Conservation (phyloP, 1,140 invertebrate species). For the Nilaparvata lugens region DNA sequence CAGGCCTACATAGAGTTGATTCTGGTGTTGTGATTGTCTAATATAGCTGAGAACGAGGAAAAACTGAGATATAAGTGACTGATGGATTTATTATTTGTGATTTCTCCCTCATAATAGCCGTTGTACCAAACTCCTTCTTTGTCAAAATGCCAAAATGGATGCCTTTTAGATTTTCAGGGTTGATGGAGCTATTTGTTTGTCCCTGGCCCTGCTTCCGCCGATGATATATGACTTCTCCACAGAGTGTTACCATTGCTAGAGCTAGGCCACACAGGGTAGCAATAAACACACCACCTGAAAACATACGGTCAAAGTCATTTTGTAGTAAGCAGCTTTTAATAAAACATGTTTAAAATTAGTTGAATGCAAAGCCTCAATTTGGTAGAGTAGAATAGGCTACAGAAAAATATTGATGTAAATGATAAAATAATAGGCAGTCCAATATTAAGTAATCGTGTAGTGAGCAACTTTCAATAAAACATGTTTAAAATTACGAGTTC, state of each 20-base stretch:
- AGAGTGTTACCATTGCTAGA: constrained; percentile 70
- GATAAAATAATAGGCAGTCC: too few species aligned
- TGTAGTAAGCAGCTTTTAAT: too few species aligned
- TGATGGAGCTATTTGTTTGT: constrained; percentile 24
- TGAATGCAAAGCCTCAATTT: too few species aligned
- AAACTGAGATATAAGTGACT: background rate
- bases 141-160: constrained; percentile 28
- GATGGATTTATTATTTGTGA: background rate
- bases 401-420: too few species aligned
- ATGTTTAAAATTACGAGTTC: too few species aligned
- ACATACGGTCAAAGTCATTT: too few species aligned
- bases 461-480: too few species aligned
- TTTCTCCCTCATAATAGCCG: background rate
- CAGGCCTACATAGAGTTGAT: too few species aligned
- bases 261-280: constrained; percentile 74
- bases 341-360: too few species aligned
- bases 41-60: background rate
- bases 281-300: constrained; percentile 76
- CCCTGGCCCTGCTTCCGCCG: constrained; percentile 43
- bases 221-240: constrained; percentile 70
- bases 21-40: too few species aligned
- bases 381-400: too few species aligned
- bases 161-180: constrained; percentile 49
- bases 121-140: background rate
- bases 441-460: too few species aligned